phyloP scores from a whole-genome alignment of 2,113 vertebrate species.

The Dolichallabes microphthalmus region DNA sequence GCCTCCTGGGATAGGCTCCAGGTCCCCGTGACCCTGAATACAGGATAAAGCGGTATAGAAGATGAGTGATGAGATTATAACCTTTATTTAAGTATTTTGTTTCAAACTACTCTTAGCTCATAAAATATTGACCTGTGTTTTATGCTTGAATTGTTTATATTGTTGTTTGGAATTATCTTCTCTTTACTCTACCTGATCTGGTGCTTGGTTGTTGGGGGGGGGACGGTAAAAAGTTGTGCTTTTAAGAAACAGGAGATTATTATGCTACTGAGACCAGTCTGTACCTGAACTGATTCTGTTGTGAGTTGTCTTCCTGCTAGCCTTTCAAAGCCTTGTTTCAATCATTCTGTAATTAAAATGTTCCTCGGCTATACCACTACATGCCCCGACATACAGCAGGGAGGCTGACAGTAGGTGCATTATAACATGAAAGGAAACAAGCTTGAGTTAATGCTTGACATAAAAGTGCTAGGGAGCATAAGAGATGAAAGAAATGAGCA shows the following conservation, averaged over 20 bases:
- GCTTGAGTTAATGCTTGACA: slow-evolving; percentile 12
- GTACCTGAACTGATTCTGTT: slow-evolving; percentile 1
- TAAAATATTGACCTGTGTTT: neutral
- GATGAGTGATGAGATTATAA: neutral
- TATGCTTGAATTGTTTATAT: neutral
- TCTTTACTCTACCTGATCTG: neutral
- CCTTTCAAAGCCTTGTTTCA: neutral
- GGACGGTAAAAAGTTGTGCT: neutral
- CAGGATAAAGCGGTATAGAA: too few relatives aligned
- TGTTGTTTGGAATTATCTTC: neutral
- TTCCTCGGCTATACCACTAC: neutral
- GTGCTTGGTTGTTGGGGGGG: too few relatives aligned
- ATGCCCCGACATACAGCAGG: neutral
- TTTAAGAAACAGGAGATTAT: neutral
- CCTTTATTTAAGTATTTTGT: neutral
- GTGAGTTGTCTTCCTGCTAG: slow-evolving; percentile 3
- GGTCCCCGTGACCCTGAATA: too few relatives aligned
- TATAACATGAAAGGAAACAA: slow-evolving; percentile 11
- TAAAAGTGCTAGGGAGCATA: neutral
- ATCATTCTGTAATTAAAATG: slow-evolving; percentile 23
- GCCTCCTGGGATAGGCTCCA: too few relatives aligned
- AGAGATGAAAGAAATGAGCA: neutral
- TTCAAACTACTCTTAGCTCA: neutral
- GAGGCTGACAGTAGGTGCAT: slow-evolving; percentile 18
- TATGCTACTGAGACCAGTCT: neutral